Base-by-base conservation (phyloP, 2,888 invertebrate genomes). In the Sabatieria punctata region DNA sequence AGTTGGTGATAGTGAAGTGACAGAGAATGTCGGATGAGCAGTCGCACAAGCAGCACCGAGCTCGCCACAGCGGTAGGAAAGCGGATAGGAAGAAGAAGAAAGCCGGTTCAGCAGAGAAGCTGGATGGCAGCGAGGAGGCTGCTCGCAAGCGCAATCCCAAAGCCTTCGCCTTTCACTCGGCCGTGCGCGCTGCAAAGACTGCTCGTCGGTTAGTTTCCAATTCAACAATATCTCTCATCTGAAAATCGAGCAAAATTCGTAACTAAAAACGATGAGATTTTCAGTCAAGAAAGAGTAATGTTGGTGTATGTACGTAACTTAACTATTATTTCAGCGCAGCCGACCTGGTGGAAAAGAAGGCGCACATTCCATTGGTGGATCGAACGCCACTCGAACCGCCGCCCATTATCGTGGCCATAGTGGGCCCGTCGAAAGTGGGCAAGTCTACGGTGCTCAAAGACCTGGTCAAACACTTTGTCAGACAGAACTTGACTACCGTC, bases 161-260 rank as follows among this genome's bases (percentile, higher is more conserved):
- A 71, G 97, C 93, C 0, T 97, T 93, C 71, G 83, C 93, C 22
- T 85, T 95, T 55, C 82, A 91, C 60, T 89, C 91, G 1, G 85
- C 83, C 1, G 77, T 84, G 21, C 77, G 84, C 59, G 91, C 95
- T 1, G 86, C 88, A 61, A 75, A 83, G 48, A 76, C 78, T 58
- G 91, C 95, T 59, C 74, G 89, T 11, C 77, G 91, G 58, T 85
- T 77, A 57, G 55, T 52, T 18, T 18, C 37, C 18, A 30, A 30
- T n/a, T n/a, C n/a, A n/a, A n/a, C n/a, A n/a, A n/a, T n/a, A n/a
- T n/a, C n/a, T n/a, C n/a, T n/a, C n/a, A n/a, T n/a, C n/a, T n/a
- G n/a, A n/a, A n/a, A n/a, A n/a, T n/a, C n/a, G n/a, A n/a, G n/a
- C n/a, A n/a, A n/a, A n/a, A n/a, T n/a, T n/a, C n/a, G n/a, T n/a